A percentile compares a stretch with the other conserved stretches of the same genome.
These are phyloP conservation scores for Phenganax marumi DNA, from an alignment of 92 coral and sea anemone species.

Conservation along the genomic window DNA sequence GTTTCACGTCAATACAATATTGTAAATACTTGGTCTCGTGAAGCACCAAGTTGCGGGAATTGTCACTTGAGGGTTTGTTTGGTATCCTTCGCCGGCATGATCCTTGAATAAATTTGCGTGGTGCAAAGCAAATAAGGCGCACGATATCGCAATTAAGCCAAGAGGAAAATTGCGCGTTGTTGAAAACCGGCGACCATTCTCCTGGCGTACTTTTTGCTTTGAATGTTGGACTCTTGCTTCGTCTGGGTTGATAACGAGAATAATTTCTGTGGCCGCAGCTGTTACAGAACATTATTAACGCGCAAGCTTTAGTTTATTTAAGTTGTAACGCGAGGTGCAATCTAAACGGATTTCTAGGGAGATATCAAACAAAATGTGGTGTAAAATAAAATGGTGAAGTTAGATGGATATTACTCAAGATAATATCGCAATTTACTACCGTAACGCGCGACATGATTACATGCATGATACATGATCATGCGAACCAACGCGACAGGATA, in stretches of 20 bases:
- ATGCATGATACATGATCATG: too few species aligned
- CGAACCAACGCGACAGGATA: slow-evolving; percentile 7
- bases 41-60: not conserved
- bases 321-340: not conserved
- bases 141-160: slow-evolving; percentile 2
- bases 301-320: not conserved
- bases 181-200: not conserved
- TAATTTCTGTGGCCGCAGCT: not conserved
- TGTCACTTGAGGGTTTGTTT: not conserved
- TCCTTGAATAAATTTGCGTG: not conserved
- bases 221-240: not conserved
- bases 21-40: too few species aligned
- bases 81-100: not conserved
- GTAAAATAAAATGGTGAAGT: slow-evolving; percentile 1
- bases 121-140: not conserved
- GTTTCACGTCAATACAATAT: too few species aligned
- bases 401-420: not conserved
- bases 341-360: not conserved
- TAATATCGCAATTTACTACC: not conserved
- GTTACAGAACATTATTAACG: not conserved
- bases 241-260: slow-evolving; percentile 1
- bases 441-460: not conserved
- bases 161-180: not conserved
- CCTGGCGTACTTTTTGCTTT: not conserved
- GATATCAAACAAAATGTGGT: not conserved